Evolutionary conservation across 1,140 invertebrate species (phyloP).

Genomic region (Lasioglossum albipes): DNA sequence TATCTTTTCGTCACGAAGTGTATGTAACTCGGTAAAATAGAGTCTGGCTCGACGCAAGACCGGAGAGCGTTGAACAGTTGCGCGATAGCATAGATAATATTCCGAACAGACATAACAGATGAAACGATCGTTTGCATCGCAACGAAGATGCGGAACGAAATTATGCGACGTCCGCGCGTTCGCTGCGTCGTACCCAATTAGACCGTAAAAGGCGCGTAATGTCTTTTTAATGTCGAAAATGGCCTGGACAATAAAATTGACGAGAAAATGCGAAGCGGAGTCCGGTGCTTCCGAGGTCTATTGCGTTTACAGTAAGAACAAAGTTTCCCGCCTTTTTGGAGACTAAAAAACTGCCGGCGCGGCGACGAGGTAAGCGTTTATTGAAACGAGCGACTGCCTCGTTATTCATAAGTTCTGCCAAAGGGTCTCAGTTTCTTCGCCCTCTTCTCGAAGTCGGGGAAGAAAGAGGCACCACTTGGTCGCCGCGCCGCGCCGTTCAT

Average conservation of each 20-base stretch:
- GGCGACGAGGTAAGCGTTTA: conserved; percentile 54
- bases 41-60: no score
- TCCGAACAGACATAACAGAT: not conserved
- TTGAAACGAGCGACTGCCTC: conserved; percentile 57
- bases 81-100: no score
- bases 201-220: conserved; percentile 8
- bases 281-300: not conserved
- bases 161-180: not conserved
- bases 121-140: not conserved
- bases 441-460: not conserved
- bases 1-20: no score
- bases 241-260: not conserved
- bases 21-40: no score
- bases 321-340: conserved; percentile 39
- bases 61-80: no score
- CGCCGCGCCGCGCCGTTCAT: conserved; percentile 24
- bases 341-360: conserved; percentile 31
- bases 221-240: conserved; percentile 16
- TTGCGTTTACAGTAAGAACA: conserved; percentile 32
- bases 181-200: conserved; percentile 3
- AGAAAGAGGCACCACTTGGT: conserved; percentile 7
- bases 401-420: conserved; percentile 56
- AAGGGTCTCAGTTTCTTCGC: conserved; percentile 46
- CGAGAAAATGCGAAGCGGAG: not conserved
- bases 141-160: not conserved